Base-by-base conservation (phyloP, 2,888 invertebrate genomes). In the Hemaris fuciformis region DNA sequence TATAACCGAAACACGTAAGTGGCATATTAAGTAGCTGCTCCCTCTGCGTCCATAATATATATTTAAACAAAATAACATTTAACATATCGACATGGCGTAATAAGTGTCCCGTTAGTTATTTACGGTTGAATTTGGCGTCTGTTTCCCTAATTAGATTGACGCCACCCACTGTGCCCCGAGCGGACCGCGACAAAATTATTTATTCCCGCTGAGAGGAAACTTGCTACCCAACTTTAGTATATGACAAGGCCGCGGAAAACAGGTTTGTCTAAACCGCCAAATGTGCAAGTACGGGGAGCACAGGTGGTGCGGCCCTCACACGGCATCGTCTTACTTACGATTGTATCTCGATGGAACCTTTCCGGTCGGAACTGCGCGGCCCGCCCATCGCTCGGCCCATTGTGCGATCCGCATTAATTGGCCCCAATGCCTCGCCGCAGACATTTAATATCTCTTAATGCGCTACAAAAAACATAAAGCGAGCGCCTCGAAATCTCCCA, bases 311-410 rank as follows among this genome's bases (percentile, higher is more conserved):
- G 82, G 70, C 71, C 76, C 75, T 84, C 80, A 71, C 80, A 80
- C 76, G 80, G 80, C 78, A 83, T 91, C 84, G 68, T 72, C 76
- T 89, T 88, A 80, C 89, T 67, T 67, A 71, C 76, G 76, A 85
- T 89, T 90, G 85, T 73, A 72, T 73, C 72, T 67, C 77, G 84
- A 87, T 87, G 81, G 83, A 82, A 84, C 78, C 83, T 88, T 91
- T 92, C 92, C 92, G 92, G 91, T 90, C 91, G 91, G 91, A 92
- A 91, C 90, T 87, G 79, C 67, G 76, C 68, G 80, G 77, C 79
- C 85, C 89, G 88, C 89, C 90, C 88, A 87, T 77, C 76, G 75
- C 66, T 69, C 53, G 66, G 67, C 64, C 78, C 77, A 81, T 87
- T 86, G 84, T 85, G 75, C 76, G 81, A 77, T 79, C 75, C 70